phyloP scores from a whole-genome alignment of 2,113 vertebrate genomes.

The Furnarius figulus region DNA sequence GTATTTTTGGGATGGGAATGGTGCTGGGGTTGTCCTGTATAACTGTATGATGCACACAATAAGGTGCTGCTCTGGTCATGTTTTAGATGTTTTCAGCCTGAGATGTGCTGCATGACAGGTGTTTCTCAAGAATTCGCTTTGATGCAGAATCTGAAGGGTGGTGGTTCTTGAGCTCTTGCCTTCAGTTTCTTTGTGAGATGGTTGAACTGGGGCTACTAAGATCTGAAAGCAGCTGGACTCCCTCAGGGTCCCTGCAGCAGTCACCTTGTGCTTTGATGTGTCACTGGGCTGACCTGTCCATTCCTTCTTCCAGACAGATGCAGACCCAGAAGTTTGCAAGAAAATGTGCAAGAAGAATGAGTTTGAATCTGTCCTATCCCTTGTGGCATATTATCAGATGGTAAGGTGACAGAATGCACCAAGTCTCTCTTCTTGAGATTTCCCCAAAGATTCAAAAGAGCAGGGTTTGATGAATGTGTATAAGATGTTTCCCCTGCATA shows the following conservation, averaged over 20 bases:
- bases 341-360: constrained; percentile 92
- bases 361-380: constrained; percentile 88
- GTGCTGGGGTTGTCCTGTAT: not conserved
- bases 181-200: not conserved
- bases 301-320: constrained; percentile 87
- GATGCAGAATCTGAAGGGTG: not conserved
- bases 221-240: not conserved
- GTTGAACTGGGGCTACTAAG: not conserved
- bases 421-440: not conserved
- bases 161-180: not conserved
- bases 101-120: fast-evolving
- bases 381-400: constrained; percentile 98
- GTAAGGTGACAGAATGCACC: constrained; percentile 70
- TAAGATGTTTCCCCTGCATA: not conserved
- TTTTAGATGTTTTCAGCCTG: not conserved
- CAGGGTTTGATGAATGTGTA: not conserved
- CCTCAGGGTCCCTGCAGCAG: not conserved
- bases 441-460: not conserved
- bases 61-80: not conserved
- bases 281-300: not conserved
- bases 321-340: constrained; percentile 96
- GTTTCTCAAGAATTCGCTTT: not conserved
- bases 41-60: not conserved
- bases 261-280: not conserved
- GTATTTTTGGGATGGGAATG: not conserved